These are phyloP conservation scores for Grantiella picta DNA, from an alignment of 2,113 vertebrate genomes.

Conservation along the genomic window DNA sequence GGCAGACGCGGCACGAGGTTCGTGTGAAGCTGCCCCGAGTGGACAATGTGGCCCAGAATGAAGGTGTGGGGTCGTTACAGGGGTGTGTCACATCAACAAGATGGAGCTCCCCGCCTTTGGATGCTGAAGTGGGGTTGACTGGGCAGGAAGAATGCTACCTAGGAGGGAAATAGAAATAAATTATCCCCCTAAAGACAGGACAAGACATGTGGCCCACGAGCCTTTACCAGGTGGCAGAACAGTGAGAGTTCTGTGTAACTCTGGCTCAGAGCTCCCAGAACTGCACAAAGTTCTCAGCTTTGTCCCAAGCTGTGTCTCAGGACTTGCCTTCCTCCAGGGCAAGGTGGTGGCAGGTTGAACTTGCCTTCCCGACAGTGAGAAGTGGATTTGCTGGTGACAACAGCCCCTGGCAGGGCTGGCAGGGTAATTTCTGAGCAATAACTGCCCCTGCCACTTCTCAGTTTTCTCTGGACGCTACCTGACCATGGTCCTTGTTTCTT, in stretches of 20 bases:
- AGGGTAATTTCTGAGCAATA: not conserved
- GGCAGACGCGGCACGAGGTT: not conserved
- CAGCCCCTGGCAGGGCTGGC: not conserved
- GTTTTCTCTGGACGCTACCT: not conserved
- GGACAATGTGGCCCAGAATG: not conserved
- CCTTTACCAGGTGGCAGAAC: not conserved
- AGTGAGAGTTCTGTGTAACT: not conserved
- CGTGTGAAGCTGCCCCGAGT: rapidly evolving
- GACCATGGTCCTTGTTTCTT: not conserved
- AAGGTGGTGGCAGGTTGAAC: not conserved
- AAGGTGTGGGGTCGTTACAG: not conserved
- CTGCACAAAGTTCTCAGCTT: not conserved
- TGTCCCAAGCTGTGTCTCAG: not conserved
- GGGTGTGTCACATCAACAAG: not conserved
- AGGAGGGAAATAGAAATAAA: not conserved
- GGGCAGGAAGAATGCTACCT: not conserved
- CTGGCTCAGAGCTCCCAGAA: not conserved
- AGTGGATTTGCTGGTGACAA: not conserved
- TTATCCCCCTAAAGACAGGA: not conserved
- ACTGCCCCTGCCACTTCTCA: not conserved
- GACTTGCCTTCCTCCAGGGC: not conserved
- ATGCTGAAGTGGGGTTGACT: rapidly evolving
- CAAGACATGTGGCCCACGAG: not conserved
- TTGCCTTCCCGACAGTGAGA: not conserved
- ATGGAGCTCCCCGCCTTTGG: not conserved